These are phyloP conservation scores for Nomia melanderi DNA, from an alignment of 1,140 invertebrate genomes.

Conservation along the genomic window DNA sequence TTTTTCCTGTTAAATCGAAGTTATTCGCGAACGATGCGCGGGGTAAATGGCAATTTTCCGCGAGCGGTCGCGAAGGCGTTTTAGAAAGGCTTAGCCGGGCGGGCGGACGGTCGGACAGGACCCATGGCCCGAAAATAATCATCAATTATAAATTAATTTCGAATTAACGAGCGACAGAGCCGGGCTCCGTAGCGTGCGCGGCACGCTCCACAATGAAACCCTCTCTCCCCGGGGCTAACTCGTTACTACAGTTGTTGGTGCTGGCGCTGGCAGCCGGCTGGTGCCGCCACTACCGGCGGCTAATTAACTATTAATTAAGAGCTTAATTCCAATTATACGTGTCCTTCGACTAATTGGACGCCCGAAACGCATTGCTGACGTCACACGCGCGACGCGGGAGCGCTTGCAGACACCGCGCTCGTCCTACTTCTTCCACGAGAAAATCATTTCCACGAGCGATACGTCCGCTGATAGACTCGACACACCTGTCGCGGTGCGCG, in stretches of 20 bases:
- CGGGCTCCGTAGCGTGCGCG: conserved; percentile 34
- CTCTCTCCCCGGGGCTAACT: conserved; percentile 64
- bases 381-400: conserved; percentile 19
- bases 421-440: conserved; percentile 14
- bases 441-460: conserved; percentile 23
- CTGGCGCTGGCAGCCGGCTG: conserved; percentile 23
- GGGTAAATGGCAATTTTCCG: conserved; percentile 49
- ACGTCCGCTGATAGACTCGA: too few species aligned
- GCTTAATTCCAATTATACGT: conserved; percentile 74
- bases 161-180: conserved; percentile 68
- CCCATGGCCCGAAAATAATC: conserved; percentile 62
- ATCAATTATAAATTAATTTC: conserved; percentile 72
- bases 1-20: not conserved
- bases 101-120: conserved; percentile 24
- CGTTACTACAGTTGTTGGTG: conserved; percentile 64
- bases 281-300: conserved; percentile 56
- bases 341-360: conserved; percentile 74
- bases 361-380: conserved; percentile 62
- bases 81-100: conserved; percentile 13
- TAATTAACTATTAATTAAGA: conserved; percentile 76
- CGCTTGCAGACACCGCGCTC: not conserved
- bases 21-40: not conserved
- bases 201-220: conserved; percentile 62
- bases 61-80: not conserved
- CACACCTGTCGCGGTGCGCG: too few species aligned